These are phyloP conservation scores for Tricholauxania praeusta DNA, from an alignment of 2,888 invertebrate species.

Conservation along the genomic window DNA sequence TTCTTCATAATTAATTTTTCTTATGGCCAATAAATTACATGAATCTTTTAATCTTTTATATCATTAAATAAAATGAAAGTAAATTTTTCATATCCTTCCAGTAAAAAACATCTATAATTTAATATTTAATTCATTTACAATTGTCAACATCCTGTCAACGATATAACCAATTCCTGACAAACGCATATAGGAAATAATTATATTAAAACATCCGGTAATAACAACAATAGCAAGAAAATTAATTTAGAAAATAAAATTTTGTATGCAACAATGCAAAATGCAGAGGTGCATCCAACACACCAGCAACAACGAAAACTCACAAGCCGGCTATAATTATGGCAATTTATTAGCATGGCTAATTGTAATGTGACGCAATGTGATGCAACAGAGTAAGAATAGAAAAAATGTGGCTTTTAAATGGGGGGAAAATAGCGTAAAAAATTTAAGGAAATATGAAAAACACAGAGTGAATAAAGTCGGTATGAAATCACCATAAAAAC, in stretches of 20 bases:
- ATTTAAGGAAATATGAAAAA: constrained; percentile 2
- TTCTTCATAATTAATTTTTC: background rate
- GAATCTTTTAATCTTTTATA: background rate
- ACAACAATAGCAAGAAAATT: background rate
- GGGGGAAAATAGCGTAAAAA: background rate
- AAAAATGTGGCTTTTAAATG: background rate
- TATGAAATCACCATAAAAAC: no score
- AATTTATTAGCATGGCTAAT: constrained; percentile 17
- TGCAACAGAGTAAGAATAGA: background rate
- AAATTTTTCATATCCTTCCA: background rate
- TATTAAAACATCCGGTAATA: constrained; percentile 20
- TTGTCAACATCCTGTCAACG: background rate
- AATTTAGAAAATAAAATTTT: no score
- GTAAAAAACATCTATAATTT: background rate
- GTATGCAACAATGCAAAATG: background rate
- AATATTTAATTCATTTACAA: background rate
- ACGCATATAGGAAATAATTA: constrained; percentile 25
- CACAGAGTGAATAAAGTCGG: no score
- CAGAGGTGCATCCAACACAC: background rate
- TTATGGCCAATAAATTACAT: background rate
- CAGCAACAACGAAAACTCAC: constrained; percentile 7
- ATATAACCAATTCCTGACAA: background rate
- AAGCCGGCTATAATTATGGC: background rate
- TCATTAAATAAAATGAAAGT: background rate
- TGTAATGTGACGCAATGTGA: constrained; percentile 22